Evolutionary conservation across 2,888 invertebrate species (phyloP).

Genomic region (Graphium colonna): DNA sequence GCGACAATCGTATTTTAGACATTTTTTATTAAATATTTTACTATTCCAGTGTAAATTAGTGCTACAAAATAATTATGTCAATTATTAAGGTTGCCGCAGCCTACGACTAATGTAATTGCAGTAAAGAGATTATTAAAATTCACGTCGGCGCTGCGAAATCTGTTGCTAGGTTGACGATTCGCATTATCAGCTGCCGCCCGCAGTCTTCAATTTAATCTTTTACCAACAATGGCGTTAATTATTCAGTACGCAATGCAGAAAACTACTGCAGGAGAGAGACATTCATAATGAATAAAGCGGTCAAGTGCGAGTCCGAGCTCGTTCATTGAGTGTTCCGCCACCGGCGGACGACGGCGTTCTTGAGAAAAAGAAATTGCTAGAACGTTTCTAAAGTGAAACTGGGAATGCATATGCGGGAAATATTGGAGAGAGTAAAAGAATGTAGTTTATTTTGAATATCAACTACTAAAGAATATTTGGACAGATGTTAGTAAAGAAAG

Average conservation of each 20-base stretch:
- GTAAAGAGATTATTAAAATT: neutral
- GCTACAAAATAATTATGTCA: no score
- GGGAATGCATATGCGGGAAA: no score
- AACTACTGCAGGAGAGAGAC: constrained; percentile 27
- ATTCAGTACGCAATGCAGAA: constrained; percentile 30
- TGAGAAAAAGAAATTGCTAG: neutral
- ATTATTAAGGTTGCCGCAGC: neutral
- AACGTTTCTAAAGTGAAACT: neutral
- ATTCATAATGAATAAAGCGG: constrained; percentile 23
- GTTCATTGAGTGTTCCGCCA: constrained; percentile 15
- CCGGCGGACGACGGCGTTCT: constrained; percentile 1
- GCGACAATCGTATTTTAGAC: no score
- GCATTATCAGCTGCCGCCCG: constrained; percentile 25
- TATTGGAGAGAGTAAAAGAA: no score
- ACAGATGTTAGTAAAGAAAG: no score
- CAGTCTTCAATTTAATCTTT: constrained; percentile 31
- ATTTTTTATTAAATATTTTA: no score
- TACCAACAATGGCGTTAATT: constrained; percentile 32
- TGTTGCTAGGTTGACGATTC: constrained; percentile 17
- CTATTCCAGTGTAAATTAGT: no score
- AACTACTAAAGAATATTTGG: no score
- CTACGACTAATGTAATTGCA: neutral
- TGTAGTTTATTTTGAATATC: no score
- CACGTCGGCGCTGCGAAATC: constrained; percentile 20
- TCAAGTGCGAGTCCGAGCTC: constrained; percentile 14